phyloP scores from a whole-genome alignment of 2,113 vertebrate species.

The Piaya cayana region DNA sequence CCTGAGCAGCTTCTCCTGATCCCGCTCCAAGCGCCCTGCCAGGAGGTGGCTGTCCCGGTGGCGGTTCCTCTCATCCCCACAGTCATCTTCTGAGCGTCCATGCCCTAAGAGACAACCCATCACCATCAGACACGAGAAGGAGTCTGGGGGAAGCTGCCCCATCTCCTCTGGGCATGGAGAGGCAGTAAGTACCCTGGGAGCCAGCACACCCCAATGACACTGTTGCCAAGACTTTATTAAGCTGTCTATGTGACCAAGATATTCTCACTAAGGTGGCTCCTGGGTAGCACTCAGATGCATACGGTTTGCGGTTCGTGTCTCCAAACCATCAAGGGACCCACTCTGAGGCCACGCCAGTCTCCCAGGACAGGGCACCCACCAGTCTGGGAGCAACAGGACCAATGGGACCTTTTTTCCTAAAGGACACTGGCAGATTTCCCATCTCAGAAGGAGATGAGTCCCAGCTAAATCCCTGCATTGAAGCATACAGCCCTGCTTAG shows the following conservation, averaged over 20 bases:
- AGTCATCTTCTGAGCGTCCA: constrained; percentile 83
- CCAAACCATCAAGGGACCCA: not conserved
- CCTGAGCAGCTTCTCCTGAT: constrained; percentile 95
- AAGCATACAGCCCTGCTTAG: not conserved
- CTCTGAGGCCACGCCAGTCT: accelerated
- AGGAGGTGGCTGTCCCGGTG: constrained; percentile 88
- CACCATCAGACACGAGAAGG: not conserved
- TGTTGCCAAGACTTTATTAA: not conserved
- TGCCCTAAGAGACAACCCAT: constrained; percentile 61
- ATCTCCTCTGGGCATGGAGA: not conserved
- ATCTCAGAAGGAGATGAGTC: accelerated
- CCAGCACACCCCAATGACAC: not conserved
- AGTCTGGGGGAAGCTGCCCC: not conserved
- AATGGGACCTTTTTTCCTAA: not conserved
- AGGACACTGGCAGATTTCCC: not conserved
- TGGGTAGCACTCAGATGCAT: not conserved
- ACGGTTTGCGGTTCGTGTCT: not conserved
- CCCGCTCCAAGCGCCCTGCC: constrained; percentile 86
- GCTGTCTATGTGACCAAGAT: not conserved
- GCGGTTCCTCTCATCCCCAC: constrained; percentile 81
- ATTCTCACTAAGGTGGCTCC: not conserved
- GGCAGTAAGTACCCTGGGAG: not conserved
- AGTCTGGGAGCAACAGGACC: not conserved
- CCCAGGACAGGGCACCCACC: not conserved
- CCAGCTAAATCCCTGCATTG: not conserved